phyloP scores from a whole-genome alignment of 2,888 invertebrate genomes.

The Selenia dentaria region DNA sequence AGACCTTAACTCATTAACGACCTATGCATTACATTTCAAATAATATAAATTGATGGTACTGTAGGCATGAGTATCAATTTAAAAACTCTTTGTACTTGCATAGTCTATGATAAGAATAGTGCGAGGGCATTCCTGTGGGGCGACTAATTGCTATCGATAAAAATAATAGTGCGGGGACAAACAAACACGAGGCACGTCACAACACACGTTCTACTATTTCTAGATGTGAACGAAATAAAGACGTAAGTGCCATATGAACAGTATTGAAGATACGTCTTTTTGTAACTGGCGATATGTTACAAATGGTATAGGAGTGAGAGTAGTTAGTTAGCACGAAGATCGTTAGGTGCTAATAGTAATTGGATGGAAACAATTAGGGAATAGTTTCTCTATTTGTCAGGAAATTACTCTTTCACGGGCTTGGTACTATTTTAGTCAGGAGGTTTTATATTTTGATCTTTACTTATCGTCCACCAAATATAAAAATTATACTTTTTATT shows the following conservation, averaged over 20 bases:
- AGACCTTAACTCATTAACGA: too few relatives aligned
- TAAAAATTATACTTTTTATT: too few relatives aligned
- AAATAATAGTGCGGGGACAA: slow-evolving; percentile 24
- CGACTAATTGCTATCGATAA: slow-evolving; percentile 50
- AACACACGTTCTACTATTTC: neutral
- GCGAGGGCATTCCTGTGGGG: slow-evolving; percentile 38
- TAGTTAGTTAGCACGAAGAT: neutral
- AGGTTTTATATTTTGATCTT: too few relatives aligned
- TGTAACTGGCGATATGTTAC: neutral
- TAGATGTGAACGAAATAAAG: neutral
- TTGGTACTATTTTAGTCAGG: slow-evolving; percentile 6
- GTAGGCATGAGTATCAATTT: slow-evolving; percentile 27
- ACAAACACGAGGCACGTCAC: slow-evolving; percentile 2
- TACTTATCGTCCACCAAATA: too few relatives aligned
- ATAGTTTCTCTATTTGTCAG: slow-evolving; percentile 7
- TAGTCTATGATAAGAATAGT: slow-evolving; percentile 40
- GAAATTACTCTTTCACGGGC: slow-evolving; percentile 1
- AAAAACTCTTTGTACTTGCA: slow-evolving; percentile 34
- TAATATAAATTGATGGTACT: too few relatives aligned
- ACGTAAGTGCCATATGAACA: neutral
- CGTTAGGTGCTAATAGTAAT: slow-evolving; percentile 11
- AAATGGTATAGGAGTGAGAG: neutral
- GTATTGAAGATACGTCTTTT: neutral
- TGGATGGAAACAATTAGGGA: slow-evolving; percentile 15
- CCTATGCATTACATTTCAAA: too few relatives aligned